Conservation (phyloP, 2,113 vertebrate species). For the Isichthys henryi region DNA sequence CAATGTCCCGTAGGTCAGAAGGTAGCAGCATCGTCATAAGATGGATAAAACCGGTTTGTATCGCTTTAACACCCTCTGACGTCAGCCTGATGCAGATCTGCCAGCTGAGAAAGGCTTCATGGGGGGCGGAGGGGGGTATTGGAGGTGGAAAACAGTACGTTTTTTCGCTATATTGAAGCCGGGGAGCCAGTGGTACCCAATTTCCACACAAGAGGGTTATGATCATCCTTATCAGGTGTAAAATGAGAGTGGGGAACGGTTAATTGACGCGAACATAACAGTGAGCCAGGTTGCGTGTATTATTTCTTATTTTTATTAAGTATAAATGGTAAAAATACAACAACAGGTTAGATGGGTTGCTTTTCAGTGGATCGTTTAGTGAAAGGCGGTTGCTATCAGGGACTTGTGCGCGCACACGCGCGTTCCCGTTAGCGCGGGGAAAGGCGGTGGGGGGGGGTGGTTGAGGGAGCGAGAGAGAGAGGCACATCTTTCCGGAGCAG, state of each 20-base stretch:
- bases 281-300: background rate
- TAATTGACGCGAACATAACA: background rate
- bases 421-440: background rate
- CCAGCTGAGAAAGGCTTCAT: constrained; percentile 41
- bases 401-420: constrained; percentile 39
- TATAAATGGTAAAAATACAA: constrained; percentile 14
- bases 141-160: constrained; percentile 5
- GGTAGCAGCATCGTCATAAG: background rate
- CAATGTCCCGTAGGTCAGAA: constrained; percentile 14
- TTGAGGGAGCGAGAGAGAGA: constrained; percentile 12
- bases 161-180: constrained; percentile 1
- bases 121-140: constrained; percentile 11
- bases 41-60: constrained; percentile 29
- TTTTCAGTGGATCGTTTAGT: constrained; percentile 36
- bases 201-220: background rate
- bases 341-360: constrained; percentile 45
- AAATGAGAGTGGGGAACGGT: background rate
- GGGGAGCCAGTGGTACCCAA: background rate
- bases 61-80: constrained; percentile 62
- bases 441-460: background rate
- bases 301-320: background rate
- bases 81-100: constrained; percentile 63
- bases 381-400: constrained; percentile 41
- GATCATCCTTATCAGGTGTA: background rate
- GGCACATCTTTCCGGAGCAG: constrained; percentile 27